Evolutionary conservation across 2,888 invertebrate genomes (phyloP).

Genomic region (Rapana venosa): DNA sequence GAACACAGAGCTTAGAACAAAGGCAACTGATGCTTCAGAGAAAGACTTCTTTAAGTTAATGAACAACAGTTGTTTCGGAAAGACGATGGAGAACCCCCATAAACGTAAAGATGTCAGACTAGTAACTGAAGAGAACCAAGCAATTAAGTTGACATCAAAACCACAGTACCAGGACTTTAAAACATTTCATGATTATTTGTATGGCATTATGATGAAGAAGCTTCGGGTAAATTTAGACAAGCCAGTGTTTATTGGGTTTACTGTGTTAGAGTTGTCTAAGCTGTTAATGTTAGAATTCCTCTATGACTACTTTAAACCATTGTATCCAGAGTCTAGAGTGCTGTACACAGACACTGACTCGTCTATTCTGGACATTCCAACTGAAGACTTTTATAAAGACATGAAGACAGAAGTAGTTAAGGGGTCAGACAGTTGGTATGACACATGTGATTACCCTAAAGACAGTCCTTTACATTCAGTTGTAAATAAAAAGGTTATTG

Average conservation of each 20-base stretch:
- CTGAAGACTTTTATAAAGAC: background rate
- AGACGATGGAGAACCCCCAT: background rate
- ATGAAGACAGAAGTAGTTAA: background rate
- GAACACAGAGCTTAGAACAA: background rate
- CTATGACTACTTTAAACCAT: background rate
- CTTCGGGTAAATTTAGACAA: background rate
- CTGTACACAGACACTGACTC: background rate
- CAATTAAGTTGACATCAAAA: background rate
- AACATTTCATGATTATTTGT: background rate
- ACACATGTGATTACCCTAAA: background rate
- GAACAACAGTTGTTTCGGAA: background rate
- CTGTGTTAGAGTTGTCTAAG: background rate
- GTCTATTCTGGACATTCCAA: background rate
- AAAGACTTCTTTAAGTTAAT: background rate
- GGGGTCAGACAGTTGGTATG: background rate
- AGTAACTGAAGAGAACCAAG: background rate
- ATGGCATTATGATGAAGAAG: background rate
- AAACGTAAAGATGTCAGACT: background rate
- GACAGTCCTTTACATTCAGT: background rate
- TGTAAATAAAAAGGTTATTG: background rate
- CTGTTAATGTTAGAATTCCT: background rate
- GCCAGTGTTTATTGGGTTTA: background rate
- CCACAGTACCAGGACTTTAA: background rate
- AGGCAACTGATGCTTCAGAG: background rate
- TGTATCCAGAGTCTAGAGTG: background rate